A percentile compares a stretch with the other conserved stretches of the same genome.
Conservation (phyloP, 1,140 invertebrate species). For the Popillia japonica region DNA sequence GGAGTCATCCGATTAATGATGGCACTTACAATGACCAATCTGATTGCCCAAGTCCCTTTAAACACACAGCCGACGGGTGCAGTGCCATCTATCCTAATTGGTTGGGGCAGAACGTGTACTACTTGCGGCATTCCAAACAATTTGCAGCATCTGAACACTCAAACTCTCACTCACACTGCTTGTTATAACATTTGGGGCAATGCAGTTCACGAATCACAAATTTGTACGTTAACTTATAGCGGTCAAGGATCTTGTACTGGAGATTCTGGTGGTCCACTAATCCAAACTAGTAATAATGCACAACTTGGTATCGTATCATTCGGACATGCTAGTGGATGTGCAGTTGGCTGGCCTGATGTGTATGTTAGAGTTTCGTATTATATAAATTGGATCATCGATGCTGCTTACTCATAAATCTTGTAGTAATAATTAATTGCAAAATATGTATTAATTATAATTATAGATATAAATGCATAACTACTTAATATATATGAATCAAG, state of each 20-base stretch:
- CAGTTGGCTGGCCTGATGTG: slow-evolving; percentile 70
- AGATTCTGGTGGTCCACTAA: no score
- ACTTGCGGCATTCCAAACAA: slow-evolving; percentile 54
- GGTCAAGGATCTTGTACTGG: slow-evolving; percentile 70
- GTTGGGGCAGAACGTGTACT: slow-evolving; percentile 59
- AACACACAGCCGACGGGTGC: neutral
- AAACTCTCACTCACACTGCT: slow-evolving; percentile 55
- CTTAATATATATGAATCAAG: no score
- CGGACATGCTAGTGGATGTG: slow-evolving; percentile 62
- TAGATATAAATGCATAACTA: neutral
- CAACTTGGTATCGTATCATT: slow-evolving; percentile 47
- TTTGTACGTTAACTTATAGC: slow-evolving; percentile 66
- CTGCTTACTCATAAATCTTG: neutral
- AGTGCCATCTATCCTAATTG: neutral
- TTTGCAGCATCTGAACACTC: slow-evolving; percentile 61
- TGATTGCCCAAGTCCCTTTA: slow-evolving; percentile 24
- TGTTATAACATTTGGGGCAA: slow-evolving; percentile 50
- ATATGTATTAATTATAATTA: no score
- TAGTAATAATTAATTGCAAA: no score
- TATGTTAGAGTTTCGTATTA: slow-evolving; percentile 66
- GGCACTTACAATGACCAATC: neutral
- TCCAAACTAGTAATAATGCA: no score
- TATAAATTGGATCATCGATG: slow-evolving; percentile 61
- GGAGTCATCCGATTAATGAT: slow-evolving; percentile 63
- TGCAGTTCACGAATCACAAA: slow-evolving; percentile 51